Evolutionary conservation across 2,113 vertebrate species (phyloP).

Genomic region (Cheirogaleus medius): DNA sequence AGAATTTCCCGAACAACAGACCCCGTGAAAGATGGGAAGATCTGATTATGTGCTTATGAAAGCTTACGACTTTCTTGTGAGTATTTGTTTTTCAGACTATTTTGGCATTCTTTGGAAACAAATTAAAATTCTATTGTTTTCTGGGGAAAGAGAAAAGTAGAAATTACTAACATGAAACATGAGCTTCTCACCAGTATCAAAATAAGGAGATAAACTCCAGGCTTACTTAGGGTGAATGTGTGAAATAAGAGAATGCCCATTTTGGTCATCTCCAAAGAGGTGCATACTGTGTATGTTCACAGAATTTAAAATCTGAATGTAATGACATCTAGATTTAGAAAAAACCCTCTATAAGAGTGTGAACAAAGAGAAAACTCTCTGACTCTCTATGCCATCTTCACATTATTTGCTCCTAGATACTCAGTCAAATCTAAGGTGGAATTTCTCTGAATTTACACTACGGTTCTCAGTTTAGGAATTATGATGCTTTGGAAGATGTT

Average conservation of each 20-base stretch:
- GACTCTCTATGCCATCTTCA: too few species aligned
- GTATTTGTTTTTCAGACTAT: neutral
- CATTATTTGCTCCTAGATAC: neutral
- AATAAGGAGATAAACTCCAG: neutral
- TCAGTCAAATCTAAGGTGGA: neutral
- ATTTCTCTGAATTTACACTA: neutral
- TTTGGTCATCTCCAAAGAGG: neutral
- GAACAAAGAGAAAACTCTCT: neutral
- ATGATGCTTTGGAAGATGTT: neutral
- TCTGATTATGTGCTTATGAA: conserved; percentile 10
- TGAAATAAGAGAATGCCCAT: neutral
- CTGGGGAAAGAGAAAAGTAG: neutral
- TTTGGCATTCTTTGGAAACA: conserved; percentile 16
- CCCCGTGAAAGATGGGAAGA: neutral
- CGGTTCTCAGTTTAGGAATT: neutral
- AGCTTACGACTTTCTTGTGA: neutral
- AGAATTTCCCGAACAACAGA: neutral
- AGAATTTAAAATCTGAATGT: neutral
- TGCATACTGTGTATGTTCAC: neutral
- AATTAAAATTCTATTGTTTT: conserved; percentile 17
- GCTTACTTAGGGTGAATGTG: neutral
- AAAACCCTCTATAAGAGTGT: neutral
- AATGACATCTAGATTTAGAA: neutral
- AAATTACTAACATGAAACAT: neutral
- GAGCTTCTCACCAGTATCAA: neutral